Conservation (phyloP, 53 echinoderm and acorn worm species). For the Paracentrotus lividus region DNA sequence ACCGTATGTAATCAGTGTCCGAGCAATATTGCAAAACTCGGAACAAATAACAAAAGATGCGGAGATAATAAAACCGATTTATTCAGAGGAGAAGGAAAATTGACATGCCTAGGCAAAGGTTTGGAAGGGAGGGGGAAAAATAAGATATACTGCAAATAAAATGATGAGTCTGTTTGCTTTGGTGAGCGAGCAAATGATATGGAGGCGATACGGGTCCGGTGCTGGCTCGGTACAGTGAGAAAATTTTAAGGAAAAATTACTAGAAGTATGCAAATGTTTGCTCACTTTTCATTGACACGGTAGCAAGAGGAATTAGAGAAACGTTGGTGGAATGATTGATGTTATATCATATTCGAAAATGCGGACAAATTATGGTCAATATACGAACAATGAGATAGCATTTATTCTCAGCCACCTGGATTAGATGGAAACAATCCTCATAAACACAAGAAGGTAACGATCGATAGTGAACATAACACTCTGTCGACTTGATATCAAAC, state of each 20-base stretch:
- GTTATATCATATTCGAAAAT: slow-evolving; percentile 49
- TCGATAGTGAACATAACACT: slow-evolving; percentile 4
- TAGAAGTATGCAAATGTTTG: slow-evolving; percentile 65
- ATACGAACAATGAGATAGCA: slow-evolving; percentile 16
- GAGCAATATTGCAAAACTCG: slow-evolving; percentile 56
- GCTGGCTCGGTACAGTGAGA: slow-evolving; percentile 13
- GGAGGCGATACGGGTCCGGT: slow-evolving; percentile 31
- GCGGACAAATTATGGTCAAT: slow-evolving; percentile 49
- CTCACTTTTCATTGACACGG: slow-evolving; percentile 49
- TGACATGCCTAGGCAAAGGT: slow-evolving; percentile 40
- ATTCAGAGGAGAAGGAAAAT: slow-evolving; percentile 51
- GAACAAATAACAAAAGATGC: slow-evolving; percentile 68
- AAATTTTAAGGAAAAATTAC: slow-evolving; percentile 60
- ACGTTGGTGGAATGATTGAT: slow-evolving; percentile 53
- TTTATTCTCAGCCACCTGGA: slow-evolving; percentile 26
- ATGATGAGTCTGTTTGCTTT: slow-evolving; percentile 68
- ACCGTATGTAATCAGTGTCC: slow-evolving; percentile 68
- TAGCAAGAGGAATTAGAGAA: slow-evolving; percentile 51
- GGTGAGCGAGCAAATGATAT: slow-evolving; percentile 63
- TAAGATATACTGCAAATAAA: slow-evolving; percentile 64
- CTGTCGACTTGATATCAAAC: background rate
- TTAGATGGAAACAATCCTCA: background rate
- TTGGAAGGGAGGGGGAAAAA: background rate
- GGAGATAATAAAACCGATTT: slow-evolving; percentile 66
- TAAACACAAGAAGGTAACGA: slow-evolving; percentile 4